A percentile compares a stretch with the other conserved stretches of the same genome.
Evolutionary conservation across 1,140 invertebrate species (phyloP).

Genomic region (Druon quercuslanigerum): DNA sequence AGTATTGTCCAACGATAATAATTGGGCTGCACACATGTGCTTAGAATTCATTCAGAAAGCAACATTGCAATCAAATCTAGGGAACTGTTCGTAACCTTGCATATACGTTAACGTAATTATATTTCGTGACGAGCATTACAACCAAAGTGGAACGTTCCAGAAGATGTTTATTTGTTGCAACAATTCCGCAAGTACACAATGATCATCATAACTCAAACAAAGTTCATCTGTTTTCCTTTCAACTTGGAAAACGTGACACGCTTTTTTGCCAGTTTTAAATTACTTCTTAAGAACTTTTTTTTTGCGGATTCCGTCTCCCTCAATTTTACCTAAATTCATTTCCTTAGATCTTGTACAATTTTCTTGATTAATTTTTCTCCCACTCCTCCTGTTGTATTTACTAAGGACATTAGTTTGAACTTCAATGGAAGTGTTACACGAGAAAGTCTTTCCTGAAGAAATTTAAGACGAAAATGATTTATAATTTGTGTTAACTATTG

Average conservation of each 20-base stretch:
- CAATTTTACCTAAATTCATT: neutral
- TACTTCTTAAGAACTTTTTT: neutral
- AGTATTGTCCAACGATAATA: neutral
- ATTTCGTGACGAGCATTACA: conserved; percentile 20
- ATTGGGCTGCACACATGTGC: neutral
- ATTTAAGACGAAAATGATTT: too few species aligned
- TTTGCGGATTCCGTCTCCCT: neutral
- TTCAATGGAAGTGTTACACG: too few species aligned
- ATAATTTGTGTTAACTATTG: too few species aligned
- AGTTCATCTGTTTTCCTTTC: neutral
- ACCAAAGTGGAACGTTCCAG: conserved; percentile 25
- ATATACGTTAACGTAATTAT: conserved; percentile 27
- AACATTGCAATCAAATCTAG: neutral
- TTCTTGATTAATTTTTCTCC: too few species aligned
- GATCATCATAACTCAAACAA: conserved; percentile 3
- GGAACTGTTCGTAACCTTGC: conserved; percentile 12
- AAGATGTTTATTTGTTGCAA: conserved; percentile 7
- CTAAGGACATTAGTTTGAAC: too few species aligned
- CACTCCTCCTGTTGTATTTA: too few species aligned
- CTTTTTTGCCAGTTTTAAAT: neutral
- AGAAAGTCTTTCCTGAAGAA: too few species aligned
- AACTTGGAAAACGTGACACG: neutral
- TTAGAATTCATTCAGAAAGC: neutral
- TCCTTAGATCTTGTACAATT: too few species aligned
- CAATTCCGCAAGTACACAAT: conserved; percentile 1